Evolutionary conservation across 2,113 vertebrate species (phyloP), one percentile per base, ranked within the genome.

Genomic region (Ceyx melanurus): DNA sequence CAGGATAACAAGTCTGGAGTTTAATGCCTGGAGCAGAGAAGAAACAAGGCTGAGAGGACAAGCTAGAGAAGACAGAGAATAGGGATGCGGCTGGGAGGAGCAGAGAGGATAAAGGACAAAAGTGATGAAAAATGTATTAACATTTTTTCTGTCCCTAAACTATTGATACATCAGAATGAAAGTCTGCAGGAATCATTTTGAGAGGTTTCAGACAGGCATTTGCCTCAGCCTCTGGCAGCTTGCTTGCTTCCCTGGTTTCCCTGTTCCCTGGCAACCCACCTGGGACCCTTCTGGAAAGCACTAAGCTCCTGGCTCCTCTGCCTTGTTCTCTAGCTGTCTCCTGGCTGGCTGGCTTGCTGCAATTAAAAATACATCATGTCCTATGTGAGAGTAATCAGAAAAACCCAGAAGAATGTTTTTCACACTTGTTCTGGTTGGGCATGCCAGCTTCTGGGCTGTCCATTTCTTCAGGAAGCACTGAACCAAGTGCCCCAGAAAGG

Each of bases 101-200:
- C 11, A 22, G 5, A 54, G 23, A 54, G 26, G 25, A 76, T 77
- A 7, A 42, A 86, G 18, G 8, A 68, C 10, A 61, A 45, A 65
- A 89, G 29, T 9, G 12, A 56, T 43, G 35, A 71, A 67, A 94
- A 81, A 64, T 13, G 60, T 23, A 17, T 35, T 53, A 51, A 35
- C 0, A 13, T 46, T 85, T 53, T 90, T 88, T 75, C 53, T 66
- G 4, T 60, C 40, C 37, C 18, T 26, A 86, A 78, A 78, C 13
- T 53, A 6, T 75, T 53, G 22, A 64, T 71, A 10, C 35, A n/a
- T 68, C 57, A 72, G 51, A 72, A 78, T 48, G 10, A 79, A 90
- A 90, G 43, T 84, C 61, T 53, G n/a, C 37, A 64, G n/a, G 86
- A 93, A 90, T 77, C 18, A 57, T 89, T 95, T 73, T 89, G 37